Evolutionary conservation across 53 echinoderm and acorn worm genomes (phyloP).

Genomic region (Zoroaster sp.): DNA sequence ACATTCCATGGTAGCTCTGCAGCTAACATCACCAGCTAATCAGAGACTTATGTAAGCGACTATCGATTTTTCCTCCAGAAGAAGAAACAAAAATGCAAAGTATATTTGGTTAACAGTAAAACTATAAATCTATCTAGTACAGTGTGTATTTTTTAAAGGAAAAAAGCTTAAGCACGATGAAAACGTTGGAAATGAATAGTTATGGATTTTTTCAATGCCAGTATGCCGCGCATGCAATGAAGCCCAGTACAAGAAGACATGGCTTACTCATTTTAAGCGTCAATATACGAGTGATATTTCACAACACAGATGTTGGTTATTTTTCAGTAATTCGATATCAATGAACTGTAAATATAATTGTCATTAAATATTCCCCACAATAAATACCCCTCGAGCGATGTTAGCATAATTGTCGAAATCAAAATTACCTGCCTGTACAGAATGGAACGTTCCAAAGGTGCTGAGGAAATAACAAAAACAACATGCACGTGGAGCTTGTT

Average conservation of each 20-base stretch:
- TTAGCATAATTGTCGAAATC: background rate
- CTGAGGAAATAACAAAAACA: conserved; percentile 22
- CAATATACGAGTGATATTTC: background rate
- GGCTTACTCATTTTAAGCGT: background rate
- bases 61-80: background rate
- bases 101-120: no score
- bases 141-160: no score
- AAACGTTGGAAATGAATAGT: no score
- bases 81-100: background rate
- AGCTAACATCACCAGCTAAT: background rate
- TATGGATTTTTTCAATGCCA: no score
- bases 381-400: background rate
- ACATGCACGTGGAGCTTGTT: background rate
- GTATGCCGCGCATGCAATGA: no score
- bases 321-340: background rate
- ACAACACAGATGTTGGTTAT: background rate
- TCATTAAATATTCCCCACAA: background rate
- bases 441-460: conserved; percentile 30
- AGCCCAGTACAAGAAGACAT: no score
- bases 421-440: background rate
- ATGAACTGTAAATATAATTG: background rate
- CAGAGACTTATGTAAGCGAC: background rate
- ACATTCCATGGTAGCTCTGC: background rate
- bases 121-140: no score
- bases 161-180: no score